Base-by-base conservation (phyloP, 2,113 vertebrate species). In the Bostrychus sinensis region DNA sequence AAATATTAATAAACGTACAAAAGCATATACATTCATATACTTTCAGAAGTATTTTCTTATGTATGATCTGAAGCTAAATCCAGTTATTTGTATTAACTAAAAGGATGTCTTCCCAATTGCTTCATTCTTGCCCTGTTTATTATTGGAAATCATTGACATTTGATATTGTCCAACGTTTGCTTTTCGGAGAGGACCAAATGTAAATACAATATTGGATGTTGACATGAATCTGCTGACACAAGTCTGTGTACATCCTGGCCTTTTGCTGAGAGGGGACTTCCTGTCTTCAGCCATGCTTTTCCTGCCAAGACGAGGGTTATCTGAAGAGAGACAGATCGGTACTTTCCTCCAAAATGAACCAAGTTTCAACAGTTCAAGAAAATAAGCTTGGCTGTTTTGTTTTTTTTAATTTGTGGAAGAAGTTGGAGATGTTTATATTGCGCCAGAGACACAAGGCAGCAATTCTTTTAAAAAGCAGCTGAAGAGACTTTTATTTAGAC, bases 191-290 rank as follows among this genome's bases (percentile, higher is more conserved):
- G 48, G 61, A n/a, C 51, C 23, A 61, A 51, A 66, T 72, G 65
- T 75, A 83, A 77, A 82, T 56, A 54, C 39, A 58, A 23, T 50
- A 36, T 70, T 54, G 62, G 69, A 76, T 74, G 80, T 68, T 77
- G 71, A 83, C 55, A 59, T 48, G 61, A 75, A 67, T 69, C 50
- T 38, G 58, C 80, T 77, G 75, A 82, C 72, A 63, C 1, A 8
- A 43, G 19, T 72, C 45, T 68, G 60, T 36, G 63, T 79, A 72
- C 48, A 48, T 77, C 69, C 58, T 62, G 73, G 45, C 56, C 56
- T 80, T 64, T 67, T 7, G 53, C 64, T 64, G 67, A 85, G 72
- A 63, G 62, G 69, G 41, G 72, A 69, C 76, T 79, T 85, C 78
- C 70, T 85, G 11, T 79, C 17, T 54, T 65, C 60, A 32, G 3